Evolutionary conservation across 2,888 invertebrate genomes (phyloP), one percentile per base, ranked within the genome.

Genomic region (Geophilus truncorum): DNA sequence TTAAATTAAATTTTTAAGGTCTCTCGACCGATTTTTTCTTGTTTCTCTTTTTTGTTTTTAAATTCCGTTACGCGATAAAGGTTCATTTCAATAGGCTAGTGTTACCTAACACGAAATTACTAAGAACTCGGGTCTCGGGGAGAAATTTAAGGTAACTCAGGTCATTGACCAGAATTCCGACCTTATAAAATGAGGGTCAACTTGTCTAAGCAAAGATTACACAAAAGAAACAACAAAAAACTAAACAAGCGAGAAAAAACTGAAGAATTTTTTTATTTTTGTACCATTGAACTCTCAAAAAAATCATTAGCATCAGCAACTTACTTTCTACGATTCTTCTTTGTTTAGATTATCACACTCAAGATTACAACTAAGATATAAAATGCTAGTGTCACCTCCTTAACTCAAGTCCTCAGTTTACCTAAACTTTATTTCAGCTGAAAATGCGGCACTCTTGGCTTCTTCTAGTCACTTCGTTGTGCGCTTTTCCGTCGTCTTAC

Each of bases 201-300:
- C 25, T 70, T 70, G 70, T 70, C 70, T 70, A 70, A 70, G 70
- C 70, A 70, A 70, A 70, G 70, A 70, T 70, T 51, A 51, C 51
- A 51, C 51, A 51, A 51, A 51, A 18, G 51, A 51, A 51, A 51
- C 5, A 18, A n/a, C 3, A n/a, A 51, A 18, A 51, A 51, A 51
- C 12, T 6, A 32, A 32, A 32, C 32, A 32, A 32, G 32, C 9
- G 32, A 32, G 9, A n/a, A 40, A 51, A 1, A 51, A 51, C n/a
- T 45, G 18, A 7, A 51, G 2, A 18, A 32, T 32, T 32, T 32
- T 9, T 32, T 32, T 51, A 25, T 28, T 70, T 70, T 25, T 70
- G 23, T 70, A 70, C 28, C 12, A 28, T 51, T 70, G 70, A 70
- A 70, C 70, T 70, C 28, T 62, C 18, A 34, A 40, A 51, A 51